These are phyloP conservation scores for Drosophila kepulauana DNA, from an alignment of 1,140 invertebrate genomes.

Conservation along the genomic window DNA sequence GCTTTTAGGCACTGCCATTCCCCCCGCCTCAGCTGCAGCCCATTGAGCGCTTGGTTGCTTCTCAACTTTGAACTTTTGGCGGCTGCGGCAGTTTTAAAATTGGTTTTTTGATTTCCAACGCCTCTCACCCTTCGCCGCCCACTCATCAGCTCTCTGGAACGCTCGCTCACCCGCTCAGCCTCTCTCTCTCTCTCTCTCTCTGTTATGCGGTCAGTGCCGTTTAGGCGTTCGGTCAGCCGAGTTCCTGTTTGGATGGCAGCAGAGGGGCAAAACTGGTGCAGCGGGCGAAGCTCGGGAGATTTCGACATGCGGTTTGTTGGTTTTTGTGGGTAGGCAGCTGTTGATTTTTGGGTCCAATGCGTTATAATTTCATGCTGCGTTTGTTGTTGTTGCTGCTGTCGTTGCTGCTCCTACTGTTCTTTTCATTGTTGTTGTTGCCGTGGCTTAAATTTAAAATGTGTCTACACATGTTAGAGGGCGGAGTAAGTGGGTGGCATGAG, in stretches of 20 bases:
- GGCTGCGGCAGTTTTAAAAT: slow-evolving; percentile 80
- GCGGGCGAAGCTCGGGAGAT: slow-evolving; percentile 34
- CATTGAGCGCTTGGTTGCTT: slow-evolving; percentile 59
- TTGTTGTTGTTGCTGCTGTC: slow-evolving; percentile 12
- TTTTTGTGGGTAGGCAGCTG: slow-evolving; percentile 77
- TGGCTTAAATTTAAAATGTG: slow-evolving; percentile 77
- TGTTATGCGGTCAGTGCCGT: slow-evolving; percentile 79
- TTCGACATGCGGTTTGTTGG: slow-evolving; percentile 76
- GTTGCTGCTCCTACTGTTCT: slow-evolving; percentile 5
- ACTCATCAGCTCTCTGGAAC: not conserved
- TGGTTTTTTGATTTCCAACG: slow-evolving; percentile 65
- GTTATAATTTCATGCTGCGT: slow-evolving; percentile 75
- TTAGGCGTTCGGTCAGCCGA: slow-evolving; percentile 75
- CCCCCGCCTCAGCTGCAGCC: not conserved
- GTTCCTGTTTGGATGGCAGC: slow-evolving; percentile 48
- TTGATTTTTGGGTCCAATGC: slow-evolving; percentile 79
- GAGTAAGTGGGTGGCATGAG: slow-evolving; percentile 1
- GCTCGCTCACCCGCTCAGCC: too few species aligned
- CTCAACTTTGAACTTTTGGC: slow-evolving; percentile 73
- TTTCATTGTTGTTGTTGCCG: slow-evolving; percentile 25
- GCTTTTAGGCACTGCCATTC: slow-evolving; percentile 44
- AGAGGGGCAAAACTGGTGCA: slow-evolving; percentile 9
- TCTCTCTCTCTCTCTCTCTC: slow-evolving; percentile 53
- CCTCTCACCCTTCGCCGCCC: not conserved
- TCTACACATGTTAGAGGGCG: slow-evolving; percentile 57